A percentile compares a stretch with the other conserved stretches of the same genome.
Conservation (phyloP, 2,888 invertebrate species). For the Drosophila glabriapex region DNA sequence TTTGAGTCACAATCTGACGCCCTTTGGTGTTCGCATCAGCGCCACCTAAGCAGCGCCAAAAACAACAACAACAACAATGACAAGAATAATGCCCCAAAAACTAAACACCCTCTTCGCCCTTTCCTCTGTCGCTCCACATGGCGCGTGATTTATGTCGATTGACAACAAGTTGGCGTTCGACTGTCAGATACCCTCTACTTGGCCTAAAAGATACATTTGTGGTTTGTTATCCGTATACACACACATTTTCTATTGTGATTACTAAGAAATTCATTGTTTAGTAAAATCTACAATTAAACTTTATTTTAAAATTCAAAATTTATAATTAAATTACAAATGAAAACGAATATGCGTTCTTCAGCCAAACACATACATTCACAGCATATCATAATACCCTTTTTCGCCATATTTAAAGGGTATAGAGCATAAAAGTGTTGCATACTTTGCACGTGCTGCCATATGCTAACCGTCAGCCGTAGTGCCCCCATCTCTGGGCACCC, state of each 20-base stretch:
- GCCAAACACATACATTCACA: neutral
- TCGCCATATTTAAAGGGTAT: neutral
- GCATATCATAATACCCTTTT: too few species aligned
- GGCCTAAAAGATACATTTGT: neutral
- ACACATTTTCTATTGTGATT: neutral
- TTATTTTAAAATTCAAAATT: neutral
- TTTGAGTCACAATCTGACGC: conserved; percentile 13
- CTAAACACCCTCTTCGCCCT: conserved; percentile 1
- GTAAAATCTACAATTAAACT: neutral
- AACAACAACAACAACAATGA: conserved; percentile 17
- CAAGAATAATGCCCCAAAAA: conserved; percentile 10
- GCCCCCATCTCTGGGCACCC: conserved; percentile 47
- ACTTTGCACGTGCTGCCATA: conserved; percentile 72
- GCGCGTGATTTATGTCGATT: conserved; percentile 65
- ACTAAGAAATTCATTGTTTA: neutral
- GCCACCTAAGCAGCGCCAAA: conserved; percentile 48
- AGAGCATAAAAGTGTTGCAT: conserved; percentile 67
- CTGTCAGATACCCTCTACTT: neutral
- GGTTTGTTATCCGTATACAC: neutral
- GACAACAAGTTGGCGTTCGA: conserved; percentile 50
- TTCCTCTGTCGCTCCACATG: neutral
- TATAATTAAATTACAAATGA: neutral
- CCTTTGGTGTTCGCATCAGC: conserved; percentile 58
- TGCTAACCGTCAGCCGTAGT: conserved; percentile 37
- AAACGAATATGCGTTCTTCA: neutral